Evolutionary conservation across 2,888 invertebrate genomes (phyloP).

Genomic region (Limnephilus auricula): DNA sequence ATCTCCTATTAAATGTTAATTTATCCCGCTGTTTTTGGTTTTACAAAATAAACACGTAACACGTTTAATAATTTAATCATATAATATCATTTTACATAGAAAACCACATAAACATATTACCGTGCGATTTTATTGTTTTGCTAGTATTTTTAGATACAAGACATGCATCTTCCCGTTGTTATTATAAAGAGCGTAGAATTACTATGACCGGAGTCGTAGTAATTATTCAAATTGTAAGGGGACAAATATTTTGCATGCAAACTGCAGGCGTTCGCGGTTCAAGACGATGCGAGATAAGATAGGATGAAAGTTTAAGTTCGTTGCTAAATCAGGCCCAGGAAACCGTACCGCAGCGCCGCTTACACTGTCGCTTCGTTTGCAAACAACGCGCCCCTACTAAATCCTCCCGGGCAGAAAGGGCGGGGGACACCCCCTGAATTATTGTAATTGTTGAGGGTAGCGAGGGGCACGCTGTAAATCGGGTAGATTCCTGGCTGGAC

Average conservation of each 20-base stretch:
- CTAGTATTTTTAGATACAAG: neutral
- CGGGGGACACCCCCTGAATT: conserved; percentile 32
- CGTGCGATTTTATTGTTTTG: neutral
- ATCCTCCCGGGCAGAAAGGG: conserved; percentile 7
- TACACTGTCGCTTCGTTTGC: neutral
- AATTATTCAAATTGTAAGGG: neutral
- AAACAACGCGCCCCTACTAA: conserved; percentile 39
- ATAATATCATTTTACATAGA: too few species aligned
- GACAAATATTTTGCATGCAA: conserved; percentile 18
- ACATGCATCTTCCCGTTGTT: neutral
- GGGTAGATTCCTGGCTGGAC: conserved; percentile 8
- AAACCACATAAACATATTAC: too few species aligned
- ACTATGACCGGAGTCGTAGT: neutral
- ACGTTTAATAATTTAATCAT: too few species aligned
- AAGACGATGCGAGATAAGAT: conserved; percentile 34
- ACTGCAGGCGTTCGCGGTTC: neutral
- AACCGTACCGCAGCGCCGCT: conserved; percentile 4
- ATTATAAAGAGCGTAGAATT: neutral
- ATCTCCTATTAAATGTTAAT: too few species aligned
- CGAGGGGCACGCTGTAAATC: conserved; percentile 11
- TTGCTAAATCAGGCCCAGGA: conserved; percentile 38
- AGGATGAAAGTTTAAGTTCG: conserved; percentile 34
- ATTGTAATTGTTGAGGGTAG: conserved; percentile 35
- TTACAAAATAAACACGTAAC: too few species aligned
- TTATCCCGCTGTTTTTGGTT: too few species aligned